Conservation (phyloP, 1,140 invertebrate species). For the Heliconius himera region DNA sequence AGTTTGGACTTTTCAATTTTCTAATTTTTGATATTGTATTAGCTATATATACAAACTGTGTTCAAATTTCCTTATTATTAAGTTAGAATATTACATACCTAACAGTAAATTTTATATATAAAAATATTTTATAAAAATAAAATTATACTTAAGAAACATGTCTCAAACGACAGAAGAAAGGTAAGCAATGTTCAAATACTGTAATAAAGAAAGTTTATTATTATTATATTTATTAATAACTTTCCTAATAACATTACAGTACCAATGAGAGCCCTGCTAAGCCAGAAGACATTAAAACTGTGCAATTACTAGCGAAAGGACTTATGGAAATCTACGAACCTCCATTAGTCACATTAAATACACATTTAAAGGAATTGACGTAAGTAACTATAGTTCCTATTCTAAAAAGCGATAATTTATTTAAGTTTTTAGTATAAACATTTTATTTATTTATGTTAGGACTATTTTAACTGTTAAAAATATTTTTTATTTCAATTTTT, state of each 20-base stretch:
- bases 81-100: not conserved
- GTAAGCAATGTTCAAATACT: not conserved
- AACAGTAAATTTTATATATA: not conserved
- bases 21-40: not conserved
- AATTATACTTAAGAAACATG: not conserved
- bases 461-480: not conserved
- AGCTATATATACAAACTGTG: not conserved
- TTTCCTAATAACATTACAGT: slow-evolving; percentile 27
- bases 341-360: slow-evolving; percentile 67
- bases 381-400: slow-evolving; percentile 46
- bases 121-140: not conserved
- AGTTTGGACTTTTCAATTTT: not conserved
- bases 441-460: not conserved
- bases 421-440: not conserved
- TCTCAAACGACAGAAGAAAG: slow-evolving; percentile 12
- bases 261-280: slow-evolving; percentile 38
- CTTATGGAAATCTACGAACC: slow-evolving; percentile 72
- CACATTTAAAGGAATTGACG: slow-evolving; percentile 74
- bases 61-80: not conserved
- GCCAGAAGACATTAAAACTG: slow-evolving; percentile 59
- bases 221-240: not conserved
- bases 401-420: not conserved
- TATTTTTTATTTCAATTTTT: slow-evolving; percentile 19
- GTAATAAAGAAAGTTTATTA: not conserved
- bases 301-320: slow-evolving; percentile 65